Conservation (phyloP, 2,888 invertebrate genomes). For the Mellilla xanthometata region DNA sequence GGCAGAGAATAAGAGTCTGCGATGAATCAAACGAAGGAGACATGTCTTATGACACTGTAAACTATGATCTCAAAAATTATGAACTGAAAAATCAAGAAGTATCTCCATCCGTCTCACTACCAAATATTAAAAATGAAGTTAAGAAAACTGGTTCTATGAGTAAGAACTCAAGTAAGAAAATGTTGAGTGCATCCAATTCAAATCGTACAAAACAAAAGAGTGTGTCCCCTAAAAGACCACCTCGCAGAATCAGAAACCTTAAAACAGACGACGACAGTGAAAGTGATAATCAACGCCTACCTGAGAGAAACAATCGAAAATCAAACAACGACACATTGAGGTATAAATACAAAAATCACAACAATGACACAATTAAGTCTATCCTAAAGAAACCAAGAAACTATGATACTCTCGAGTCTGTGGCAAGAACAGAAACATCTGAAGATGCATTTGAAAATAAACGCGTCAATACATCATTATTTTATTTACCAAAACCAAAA, state of each 20-base stretch:
- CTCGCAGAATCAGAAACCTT: slow-evolving; percentile 77
- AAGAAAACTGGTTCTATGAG: slow-evolving; percentile 59
- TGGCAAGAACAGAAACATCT: slow-evolving; percentile 50
- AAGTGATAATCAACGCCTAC: slow-evolving; percentile 70
- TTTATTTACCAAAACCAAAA: slow-evolving; percentile 84
- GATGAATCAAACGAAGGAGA: slow-evolving; percentile 76
- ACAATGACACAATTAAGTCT: slow-evolving; percentile 79
- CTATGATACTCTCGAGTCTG: slow-evolving; percentile 53
- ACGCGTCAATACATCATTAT: slow-evolving; percentile 75
- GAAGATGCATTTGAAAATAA: slow-evolving; percentile 60
- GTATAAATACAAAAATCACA: slow-evolving; percentile 59
- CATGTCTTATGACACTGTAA: slow-evolving; percentile 71
- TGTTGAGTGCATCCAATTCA: slow-evolving; percentile 48
- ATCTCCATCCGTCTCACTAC: slow-evolving; percentile 60
- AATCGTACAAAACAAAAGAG: slow-evolving; percentile 72
- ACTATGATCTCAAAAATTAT: slow-evolving; percentile 74
- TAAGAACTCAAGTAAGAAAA: slow-evolving; percentile 65
- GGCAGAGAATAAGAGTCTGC: slow-evolving; percentile 86
- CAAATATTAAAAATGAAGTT: slow-evolving; percentile 72
- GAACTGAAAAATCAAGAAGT: slow-evolving; percentile 60
- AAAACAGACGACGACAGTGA: slow-evolving; percentile 75
- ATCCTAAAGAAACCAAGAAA: slow-evolving; percentile 82
- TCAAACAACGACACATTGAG: slow-evolving; percentile 45
- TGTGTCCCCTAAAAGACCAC: slow-evolving; percentile 85
- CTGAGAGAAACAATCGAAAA: slow-evolving; percentile 61